Base-by-base conservation (phyloP, 37 sponge, comb jelly and placozoan species). In the Aphrocallistes beatrix region DNA sequence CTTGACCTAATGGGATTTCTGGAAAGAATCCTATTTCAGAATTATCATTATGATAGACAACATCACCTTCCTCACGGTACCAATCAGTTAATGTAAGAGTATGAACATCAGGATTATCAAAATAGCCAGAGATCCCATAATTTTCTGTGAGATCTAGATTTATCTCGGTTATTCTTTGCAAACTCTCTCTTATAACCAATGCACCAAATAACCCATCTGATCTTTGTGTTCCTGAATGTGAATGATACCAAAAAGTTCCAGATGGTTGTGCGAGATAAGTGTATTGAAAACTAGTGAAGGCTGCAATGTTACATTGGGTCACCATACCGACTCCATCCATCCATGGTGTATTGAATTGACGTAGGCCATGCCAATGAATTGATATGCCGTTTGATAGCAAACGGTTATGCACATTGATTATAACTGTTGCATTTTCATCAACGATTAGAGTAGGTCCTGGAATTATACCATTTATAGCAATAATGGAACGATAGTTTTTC, bases 351-450 rank as follows among this genome's bases (percentile, higher is more conserved):
- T 87, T 39, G 23, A 38, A 84, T 82, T 89, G 90, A 38, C 91
- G 94, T 88, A 91, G 91, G 0, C 94, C 94, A 75, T 93, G 94
- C 94, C 94, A 93, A 51, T 93, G 94, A 84, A 93, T 86, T 36
- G 90, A 85, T 36, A 86, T 87, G 25, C 83, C 85, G 25, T 90
- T 90, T 82, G 83, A 89, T 1, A 37, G 75, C 1, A 93, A 87
- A 9, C 85, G 48, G 37, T 93, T 93, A 47, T 37, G 17, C 1
- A 93, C 94, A 39, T 84, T 60, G 10, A 60, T 60, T 21, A 60
- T 60, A 8, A 92, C 85, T 37, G 34, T 83, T 75, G 85, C 85
- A 38, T 51, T 82, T 38, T 89, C 88, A 0, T 42, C 28, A 1
- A 89, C 90, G 10, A 92, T 88, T 37, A 92, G 83, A 0, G 86